A percentile compares a stretch with the other conserved stretches of the same genome.
phyloP scores from a whole-genome alignment of 2,888 invertebrate species.

The Leptinotarsa tumamoca region DNA sequence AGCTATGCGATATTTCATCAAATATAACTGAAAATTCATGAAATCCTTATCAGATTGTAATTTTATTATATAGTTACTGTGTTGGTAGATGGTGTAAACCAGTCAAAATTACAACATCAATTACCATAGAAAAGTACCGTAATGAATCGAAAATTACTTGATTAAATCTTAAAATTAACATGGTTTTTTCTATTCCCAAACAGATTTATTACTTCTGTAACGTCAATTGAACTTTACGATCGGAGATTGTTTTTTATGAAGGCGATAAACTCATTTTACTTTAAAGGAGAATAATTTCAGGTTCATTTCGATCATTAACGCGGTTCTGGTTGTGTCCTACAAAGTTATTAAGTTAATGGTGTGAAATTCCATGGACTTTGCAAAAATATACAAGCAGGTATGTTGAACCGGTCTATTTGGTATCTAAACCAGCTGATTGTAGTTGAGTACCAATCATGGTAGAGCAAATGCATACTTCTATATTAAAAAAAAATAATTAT shows the following conservation, averaged over 20 bases:
- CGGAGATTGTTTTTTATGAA: conserved; percentile 7
- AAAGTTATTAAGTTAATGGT: background rate
- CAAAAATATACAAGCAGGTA: conserved; percentile 3
- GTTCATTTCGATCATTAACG: conserved; percentile 3
- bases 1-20: too few species aligned
- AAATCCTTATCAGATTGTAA: too few species aligned
- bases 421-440: background rate
- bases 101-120: too few species aligned
- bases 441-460: background rate
- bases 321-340: background rate
- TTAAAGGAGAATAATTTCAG: conserved; percentile 14
- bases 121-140: background rate
- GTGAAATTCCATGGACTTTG: background rate
- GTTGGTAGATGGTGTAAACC: too few species aligned
- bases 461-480: background rate
- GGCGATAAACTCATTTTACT: conserved; percentile 6
- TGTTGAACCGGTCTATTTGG: background rate
- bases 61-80: too few species aligned
- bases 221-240: conserved; percentile 13
- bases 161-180: conserved; percentile 9
- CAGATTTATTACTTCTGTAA: conserved; percentile 10
- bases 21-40: too few species aligned
- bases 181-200: background rate
- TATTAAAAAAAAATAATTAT: too few species aligned
- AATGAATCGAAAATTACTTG: background rate